phyloP scores from a whole-genome alignment of 2,888 invertebrate genomes.

The Drymonia ruficornis region DNA sequence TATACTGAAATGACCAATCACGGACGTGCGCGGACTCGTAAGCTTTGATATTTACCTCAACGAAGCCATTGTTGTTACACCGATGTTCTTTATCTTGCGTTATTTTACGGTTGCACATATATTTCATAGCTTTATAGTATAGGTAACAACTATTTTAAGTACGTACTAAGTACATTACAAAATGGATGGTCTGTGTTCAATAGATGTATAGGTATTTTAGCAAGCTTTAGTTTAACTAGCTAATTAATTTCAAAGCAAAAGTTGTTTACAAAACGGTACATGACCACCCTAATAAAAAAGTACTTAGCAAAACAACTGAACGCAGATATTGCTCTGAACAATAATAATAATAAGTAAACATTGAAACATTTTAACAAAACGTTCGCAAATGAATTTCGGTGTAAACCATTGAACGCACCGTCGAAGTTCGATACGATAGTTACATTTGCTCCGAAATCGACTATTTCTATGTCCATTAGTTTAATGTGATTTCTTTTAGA shows the following conservation, averaged over 20 bases:
- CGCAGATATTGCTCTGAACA: no score
- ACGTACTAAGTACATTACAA: no score
- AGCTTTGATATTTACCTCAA: constrained; percentile 60
- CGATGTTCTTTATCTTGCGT: constrained; percentile 34
- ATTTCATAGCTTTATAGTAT: constrained; percentile 6
- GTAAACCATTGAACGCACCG: constrained; percentile 31
- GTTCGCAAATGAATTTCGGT: constrained; percentile 48
- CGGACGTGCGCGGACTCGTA: constrained; percentile 68
- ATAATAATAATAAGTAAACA: no score
- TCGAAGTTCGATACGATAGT: constrained; percentile 49
- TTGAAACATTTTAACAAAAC: not conserved
- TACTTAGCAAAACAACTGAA: no score
- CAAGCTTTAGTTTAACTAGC: no score
- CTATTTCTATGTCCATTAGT: constrained; percentile 67
- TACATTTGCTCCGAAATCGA: constrained; percentile 61
- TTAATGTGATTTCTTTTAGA: constrained; percentile 66
- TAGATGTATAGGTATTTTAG: no score
- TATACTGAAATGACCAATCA: constrained; percentile 83
- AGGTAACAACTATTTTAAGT: no score
- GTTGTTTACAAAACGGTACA: no score
- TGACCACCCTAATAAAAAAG: no score
- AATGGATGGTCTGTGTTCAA: no score
- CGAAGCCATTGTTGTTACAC: constrained; percentile 51
- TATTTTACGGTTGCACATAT: constrained; percentile 32
- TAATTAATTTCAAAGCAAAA: no score